A percentile compares a stretch with the other conserved stretches of the same genome.
These are phyloP conservation scores for Operophtera brumata DNA, from an alignment of 2,888 invertebrate genomes.

Conservation along the genomic window DNA sequence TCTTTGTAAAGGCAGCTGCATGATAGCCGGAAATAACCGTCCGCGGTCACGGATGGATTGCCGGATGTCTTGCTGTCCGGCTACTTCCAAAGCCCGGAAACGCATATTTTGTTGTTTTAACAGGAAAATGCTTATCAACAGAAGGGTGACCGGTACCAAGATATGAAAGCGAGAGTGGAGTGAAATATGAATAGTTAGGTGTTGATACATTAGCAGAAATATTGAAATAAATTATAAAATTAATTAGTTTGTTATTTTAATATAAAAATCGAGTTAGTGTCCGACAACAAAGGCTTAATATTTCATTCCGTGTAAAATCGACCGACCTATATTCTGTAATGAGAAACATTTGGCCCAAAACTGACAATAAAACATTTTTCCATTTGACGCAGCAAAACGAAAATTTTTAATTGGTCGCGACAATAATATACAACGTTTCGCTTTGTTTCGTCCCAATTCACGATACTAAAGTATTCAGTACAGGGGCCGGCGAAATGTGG, in stretches of 20 bases:
- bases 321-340: constrained; percentile 30
- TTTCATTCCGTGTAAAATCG: constrained; percentile 10
- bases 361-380: constrained; percentile 43
- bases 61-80: constrained; percentile 56
- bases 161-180: not conserved
- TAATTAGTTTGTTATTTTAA: not conserved
- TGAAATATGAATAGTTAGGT: not conserved
- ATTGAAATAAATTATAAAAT: not conserved
- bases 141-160: not conserved
- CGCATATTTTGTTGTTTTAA: constrained; percentile 25
- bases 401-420: constrained; percentile 54
- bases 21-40: constrained; percentile 40
- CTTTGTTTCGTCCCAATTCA: constrained; percentile 47
- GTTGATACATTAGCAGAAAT: not conserved
- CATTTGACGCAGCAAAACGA: constrained; percentile 38
- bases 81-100: constrained; percentile 43
- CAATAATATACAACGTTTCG: constrained; percentile 49
- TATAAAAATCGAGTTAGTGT: not conserved
- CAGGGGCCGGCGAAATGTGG: constrained; percentile 13
- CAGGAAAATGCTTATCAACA: constrained; percentile 6
- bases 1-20: not conserved
- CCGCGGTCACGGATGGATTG: constrained; percentile 46
- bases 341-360: constrained; percentile 29
- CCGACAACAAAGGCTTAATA: not conserved
- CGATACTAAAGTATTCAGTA: constrained; percentile 26